A percentile compares a stretch with the other conserved stretches of the same genome.
Conservation (phyloP, 1,140 invertebrate species). For the Wasmannia auropunctata region DNA sequence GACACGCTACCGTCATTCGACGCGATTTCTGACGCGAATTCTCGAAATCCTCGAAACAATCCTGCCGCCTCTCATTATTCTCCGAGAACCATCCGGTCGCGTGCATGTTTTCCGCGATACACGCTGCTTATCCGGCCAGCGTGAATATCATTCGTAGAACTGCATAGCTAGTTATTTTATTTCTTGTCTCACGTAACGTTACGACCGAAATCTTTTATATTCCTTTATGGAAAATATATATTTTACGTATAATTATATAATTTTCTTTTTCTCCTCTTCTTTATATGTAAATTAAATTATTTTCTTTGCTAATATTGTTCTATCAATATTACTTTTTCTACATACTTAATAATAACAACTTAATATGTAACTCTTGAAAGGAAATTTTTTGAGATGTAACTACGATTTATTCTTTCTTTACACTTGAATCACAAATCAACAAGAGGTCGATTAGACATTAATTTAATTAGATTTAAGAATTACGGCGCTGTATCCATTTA, state of each 20-base stretch:
- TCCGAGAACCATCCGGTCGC: not conserved
- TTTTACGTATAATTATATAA: not conserved
- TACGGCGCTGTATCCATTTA: not conserved
- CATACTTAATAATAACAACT: too few species aligned
- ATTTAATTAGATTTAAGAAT: not conserved
- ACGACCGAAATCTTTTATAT: not conserved
- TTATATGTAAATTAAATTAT: not conserved
- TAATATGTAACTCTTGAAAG: not conserved
- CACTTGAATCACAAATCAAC: not conserved
- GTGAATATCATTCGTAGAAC: not conserved
- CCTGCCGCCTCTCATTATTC: not conserved
- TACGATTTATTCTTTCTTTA: not conserved
- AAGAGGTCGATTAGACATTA: not conserved
- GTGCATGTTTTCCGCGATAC: not conserved
- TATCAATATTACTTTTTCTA: not conserved
- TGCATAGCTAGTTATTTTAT: not conserved
- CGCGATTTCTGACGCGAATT: not conserved
- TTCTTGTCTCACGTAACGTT: not conserved
- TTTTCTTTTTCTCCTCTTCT: not conserved
- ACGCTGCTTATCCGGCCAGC: not conserved
- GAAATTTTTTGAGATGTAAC: not conserved
- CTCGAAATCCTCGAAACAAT: constrained; percentile 3
- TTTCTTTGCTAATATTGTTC: not conserved
- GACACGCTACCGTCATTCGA: not conserved
- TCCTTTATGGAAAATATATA: not conserved